Conservation (phyloP, 23 tunicate species). For the Aplidium turbinatum region DNA sequence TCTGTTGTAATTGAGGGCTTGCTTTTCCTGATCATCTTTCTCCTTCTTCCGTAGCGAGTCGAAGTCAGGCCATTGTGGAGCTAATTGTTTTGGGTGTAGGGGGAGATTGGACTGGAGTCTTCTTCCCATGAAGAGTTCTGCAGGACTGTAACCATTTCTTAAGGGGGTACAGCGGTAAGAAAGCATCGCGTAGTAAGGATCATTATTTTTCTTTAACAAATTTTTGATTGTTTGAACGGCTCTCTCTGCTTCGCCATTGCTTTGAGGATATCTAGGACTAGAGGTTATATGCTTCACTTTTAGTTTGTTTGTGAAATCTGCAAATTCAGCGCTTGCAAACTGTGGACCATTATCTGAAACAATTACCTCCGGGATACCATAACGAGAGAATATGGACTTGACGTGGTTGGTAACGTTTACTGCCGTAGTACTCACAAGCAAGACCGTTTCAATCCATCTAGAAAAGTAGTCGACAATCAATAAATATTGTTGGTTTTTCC, state of each 20-base stretch:
- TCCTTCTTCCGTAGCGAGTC: too few species aligned
- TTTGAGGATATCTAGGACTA: constrained; percentile 38
- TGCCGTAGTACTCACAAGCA: constrained; percentile 14
- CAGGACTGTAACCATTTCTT: constrained; percentile 14
- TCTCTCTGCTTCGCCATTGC: constrained; percentile 50
- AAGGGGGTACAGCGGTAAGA: constrained; percentile 21
- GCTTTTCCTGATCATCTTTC: too few species aligned
- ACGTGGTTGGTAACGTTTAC: constrained; percentile 15
- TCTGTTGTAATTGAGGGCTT: too few species aligned
- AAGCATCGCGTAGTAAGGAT: constrained; percentile 33
- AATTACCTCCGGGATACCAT: constrained; percentile 5
- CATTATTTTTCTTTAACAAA: constrained; percentile 32
- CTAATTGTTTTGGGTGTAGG: not conserved
- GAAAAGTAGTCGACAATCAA: constrained; percentile 39
- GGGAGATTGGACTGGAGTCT: constrained; percentile 12
- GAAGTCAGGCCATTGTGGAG: constrained; percentile 26
- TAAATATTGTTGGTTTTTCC: constrained; percentile 9
- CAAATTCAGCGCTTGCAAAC: not conserved
- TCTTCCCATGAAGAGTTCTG: constrained; percentile 26
- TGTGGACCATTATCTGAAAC: constrained; percentile 36
- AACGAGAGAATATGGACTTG: constrained; percentile 20
- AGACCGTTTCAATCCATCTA: constrained; percentile 19
- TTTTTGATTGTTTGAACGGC: constrained; percentile 44
- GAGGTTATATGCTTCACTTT: constrained; percentile 6
- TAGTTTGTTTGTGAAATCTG: not conserved